Percentiles rank a stretch among this genome's conserved stretches.
Evolutionary conservation across 2,797 vertebrate species (phyloP).

Genomic region (Rhinoraja longicauda): DNA sequence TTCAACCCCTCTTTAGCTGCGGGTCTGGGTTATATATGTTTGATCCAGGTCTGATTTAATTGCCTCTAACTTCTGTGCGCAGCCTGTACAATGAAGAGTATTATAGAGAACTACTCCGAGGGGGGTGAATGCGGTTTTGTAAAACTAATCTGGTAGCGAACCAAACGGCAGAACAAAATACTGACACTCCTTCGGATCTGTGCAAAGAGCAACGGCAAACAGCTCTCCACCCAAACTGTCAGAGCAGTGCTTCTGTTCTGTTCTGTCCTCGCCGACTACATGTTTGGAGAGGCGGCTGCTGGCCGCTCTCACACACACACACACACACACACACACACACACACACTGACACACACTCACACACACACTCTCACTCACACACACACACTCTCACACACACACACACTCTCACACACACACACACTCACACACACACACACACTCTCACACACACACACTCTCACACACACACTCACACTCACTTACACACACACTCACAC

Average conservation of each 20-base stretch:
- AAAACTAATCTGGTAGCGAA: neutral
- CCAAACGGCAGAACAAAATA: neutral
- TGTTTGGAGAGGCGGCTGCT: no score
- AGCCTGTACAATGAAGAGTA: neutral
- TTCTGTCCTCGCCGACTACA: neutral
- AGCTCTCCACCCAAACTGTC: neutral
- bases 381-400: no score
- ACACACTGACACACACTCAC: no score
- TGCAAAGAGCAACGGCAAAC: neutral
- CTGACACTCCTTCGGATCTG: neutral
- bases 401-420: no score
- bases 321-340: no score
- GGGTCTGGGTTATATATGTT: neutral
- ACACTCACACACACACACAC: no score
- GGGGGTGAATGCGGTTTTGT: neutral
- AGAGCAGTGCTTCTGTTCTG: neutral
- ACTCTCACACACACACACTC: no score
- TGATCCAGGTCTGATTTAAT: neutral
- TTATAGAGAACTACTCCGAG: neutral
- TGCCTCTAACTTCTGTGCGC: neutral
- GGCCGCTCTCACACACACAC: no score
- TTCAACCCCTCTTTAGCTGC: neutral
- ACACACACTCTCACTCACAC: no score
- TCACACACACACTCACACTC: no score
- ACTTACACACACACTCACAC: no score